Conservation (phyloP, 2,113 vertebrate genomes). For the Myrmecobius fasciatus region DNA sequence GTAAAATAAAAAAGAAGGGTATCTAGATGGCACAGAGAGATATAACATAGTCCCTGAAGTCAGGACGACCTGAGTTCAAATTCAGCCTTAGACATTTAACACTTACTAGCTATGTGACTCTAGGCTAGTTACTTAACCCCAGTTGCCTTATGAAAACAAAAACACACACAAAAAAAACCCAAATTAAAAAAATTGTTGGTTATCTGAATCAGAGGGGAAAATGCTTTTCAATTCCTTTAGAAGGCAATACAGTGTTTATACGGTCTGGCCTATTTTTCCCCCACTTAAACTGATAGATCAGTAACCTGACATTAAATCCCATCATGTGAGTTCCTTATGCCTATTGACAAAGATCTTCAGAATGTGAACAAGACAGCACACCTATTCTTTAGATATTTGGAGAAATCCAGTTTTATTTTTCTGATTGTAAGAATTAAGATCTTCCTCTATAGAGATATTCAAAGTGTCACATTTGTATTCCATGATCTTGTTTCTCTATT, state of each 20-base stretch:
- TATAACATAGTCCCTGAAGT: too few relatives aligned
- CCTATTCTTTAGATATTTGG: too few relatives aligned
- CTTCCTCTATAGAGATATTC: not conserved
- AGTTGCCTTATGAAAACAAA: too few relatives aligned
- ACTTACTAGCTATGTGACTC: too few relatives aligned
- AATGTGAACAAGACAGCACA: not conserved
- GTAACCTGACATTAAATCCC: not conserved
- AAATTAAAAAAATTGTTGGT: too few relatives aligned
- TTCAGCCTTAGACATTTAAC: too few relatives aligned
- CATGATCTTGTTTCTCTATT: not conserved
- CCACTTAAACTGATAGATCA: not conserved
- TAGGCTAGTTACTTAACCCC: too few relatives aligned
- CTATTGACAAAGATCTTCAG: not conserved
- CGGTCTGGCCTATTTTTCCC: not conserved
- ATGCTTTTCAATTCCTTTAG: not conserved
- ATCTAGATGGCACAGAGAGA: too few relatives aligned
- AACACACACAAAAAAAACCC: too few relatives aligned
- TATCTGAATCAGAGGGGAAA: constrained; percentile 9
- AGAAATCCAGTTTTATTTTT: constrained; percentile 1
- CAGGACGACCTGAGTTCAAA: too few relatives aligned
- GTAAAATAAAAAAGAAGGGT: not conserved
- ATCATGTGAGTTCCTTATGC: not conserved
- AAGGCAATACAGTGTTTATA: not conserved
- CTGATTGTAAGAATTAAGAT: not conserved
- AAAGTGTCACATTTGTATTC: not conserved